A percentile compares a stretch with the other conserved stretches of the same genome.
Conservation (phyloP, 2,888 invertebrate species). For the Lithophane leautieri region DNA sequence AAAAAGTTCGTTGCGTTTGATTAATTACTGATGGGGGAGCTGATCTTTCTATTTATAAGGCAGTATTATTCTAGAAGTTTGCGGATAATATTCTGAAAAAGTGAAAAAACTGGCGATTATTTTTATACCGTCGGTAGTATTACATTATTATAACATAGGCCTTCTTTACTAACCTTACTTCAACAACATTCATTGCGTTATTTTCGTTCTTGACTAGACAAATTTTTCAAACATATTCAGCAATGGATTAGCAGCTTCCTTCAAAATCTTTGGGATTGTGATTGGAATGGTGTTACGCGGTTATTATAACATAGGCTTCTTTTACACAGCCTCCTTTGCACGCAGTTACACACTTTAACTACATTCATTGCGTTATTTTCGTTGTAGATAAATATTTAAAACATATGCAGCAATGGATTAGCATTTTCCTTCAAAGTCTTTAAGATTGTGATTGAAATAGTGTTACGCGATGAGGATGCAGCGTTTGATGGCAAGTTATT, state of each 20-base stretch:
- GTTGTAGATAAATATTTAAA: background rate
- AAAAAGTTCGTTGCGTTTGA: constrained; percentile 59
- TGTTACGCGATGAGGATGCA: background rate
- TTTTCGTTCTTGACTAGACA: too few relatives aligned
- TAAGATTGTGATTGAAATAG: too few relatives aligned
- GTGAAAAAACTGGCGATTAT: background rate
- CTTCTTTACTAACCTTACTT: too few relatives aligned
- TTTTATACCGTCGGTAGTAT: background rate
- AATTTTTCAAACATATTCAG: too few relatives aligned
- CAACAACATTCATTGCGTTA: too few relatives aligned
- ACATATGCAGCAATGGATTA: background rate
- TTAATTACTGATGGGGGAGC: constrained; percentile 71
- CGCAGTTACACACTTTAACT: background rate
- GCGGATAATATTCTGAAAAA: background rate
- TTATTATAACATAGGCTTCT: background rate
- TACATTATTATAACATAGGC: too few relatives aligned
- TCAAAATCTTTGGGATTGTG: too few relatives aligned
- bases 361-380: background rate
- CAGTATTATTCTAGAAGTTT: constrained; percentile 49
- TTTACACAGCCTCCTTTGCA: background rate
- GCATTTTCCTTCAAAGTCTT: too few relatives aligned
- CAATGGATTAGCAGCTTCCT: too few relatives aligned
- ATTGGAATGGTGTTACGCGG: too few relatives aligned
- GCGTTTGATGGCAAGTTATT: background rate
- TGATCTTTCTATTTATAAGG: constrained; percentile 62